Evolutionary conservation across 2,113 vertebrate genomes (phyloP).

Genomic region (Mystacornis crossleyi): DNA sequence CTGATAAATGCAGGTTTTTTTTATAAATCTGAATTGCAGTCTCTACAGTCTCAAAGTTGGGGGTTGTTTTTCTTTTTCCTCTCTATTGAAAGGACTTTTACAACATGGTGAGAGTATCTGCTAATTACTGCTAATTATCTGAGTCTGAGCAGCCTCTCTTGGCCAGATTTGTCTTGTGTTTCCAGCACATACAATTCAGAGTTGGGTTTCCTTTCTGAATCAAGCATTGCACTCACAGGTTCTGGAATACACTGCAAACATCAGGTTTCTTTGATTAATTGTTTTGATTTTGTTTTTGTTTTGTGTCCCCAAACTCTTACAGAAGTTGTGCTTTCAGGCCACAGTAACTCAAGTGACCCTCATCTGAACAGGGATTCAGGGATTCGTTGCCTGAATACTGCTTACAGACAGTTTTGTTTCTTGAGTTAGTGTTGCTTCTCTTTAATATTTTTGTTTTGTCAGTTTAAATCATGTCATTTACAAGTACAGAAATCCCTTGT

Average conservation of each 20-base stretch:
- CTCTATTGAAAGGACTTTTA: background rate
- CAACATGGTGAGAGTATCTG: background rate
- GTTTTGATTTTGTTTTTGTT: rapidly evolving
- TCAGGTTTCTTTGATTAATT: background rate
- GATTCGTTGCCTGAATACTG: background rate
- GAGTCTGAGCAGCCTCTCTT: background rate
- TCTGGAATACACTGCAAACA: background rate
- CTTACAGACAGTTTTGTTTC: background rate
- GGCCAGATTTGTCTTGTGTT: background rate
- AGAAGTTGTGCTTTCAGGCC: background rate
- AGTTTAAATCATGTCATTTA: background rate
- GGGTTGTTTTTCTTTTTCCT: background rate
- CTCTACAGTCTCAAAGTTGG: background rate
- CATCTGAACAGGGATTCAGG: background rate
- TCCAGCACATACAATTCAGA: background rate
- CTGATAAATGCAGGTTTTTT: background rate
- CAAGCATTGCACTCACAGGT: rapidly evolving
- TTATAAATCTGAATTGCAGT: background rate
- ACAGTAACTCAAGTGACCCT: background rate
- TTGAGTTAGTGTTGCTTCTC: background rate
- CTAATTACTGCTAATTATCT: background rate
- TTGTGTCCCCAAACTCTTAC: background rate
- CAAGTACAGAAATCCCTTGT: background rate
- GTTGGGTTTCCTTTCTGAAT: background rate
- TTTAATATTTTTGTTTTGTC: background rate